These are phyloP conservation scores for Epizoanthus stellaris DNA, from an alignment of 92 coral and sea anemone species.

Conservation along the genomic window DNA sequence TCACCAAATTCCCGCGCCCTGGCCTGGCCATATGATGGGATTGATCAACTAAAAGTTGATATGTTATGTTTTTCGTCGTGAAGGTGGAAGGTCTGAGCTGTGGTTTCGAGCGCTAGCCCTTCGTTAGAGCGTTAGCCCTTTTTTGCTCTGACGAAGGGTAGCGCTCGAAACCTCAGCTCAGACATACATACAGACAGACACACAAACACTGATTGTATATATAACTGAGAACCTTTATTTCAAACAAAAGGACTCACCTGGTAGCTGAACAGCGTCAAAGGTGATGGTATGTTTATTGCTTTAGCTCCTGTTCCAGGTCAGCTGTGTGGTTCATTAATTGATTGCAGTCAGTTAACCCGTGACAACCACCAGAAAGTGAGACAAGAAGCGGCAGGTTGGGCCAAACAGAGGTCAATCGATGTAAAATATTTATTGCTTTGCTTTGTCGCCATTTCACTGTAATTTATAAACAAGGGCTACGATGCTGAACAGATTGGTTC, in stretches of 20 bases:
- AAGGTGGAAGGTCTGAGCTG: too few species aligned
- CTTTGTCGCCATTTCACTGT: background rate
- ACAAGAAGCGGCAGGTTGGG: conserved; percentile 19
- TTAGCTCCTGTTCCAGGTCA: background rate
- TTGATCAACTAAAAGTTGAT: too few species aligned
- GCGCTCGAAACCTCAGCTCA: too few species aligned
- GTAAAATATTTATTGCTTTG: conserved; percentile 39
- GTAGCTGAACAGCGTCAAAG: background rate
- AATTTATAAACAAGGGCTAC: conserved; percentile 17
- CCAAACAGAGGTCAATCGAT: conserved; percentile 24
- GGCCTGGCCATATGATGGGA: too few species aligned
- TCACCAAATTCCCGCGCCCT: too few species aligned
- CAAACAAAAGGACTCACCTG: background rate
- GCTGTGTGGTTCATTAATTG: background rate
- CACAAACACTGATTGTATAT: background rate
- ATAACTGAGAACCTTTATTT: background rate
- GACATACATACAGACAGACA: too few species aligned
- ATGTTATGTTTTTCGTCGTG: too few species aligned
- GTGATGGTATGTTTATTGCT: background rate
- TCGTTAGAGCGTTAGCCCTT: too few species aligned
- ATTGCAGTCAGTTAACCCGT: conserved; percentile 4
- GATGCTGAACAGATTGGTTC: conserved; percentile 14
- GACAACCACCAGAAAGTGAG: conserved; percentile 40
- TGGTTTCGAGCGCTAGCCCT: too few species aligned
- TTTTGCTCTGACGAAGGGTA: too few species aligned